A percentile compares a stretch with the other conserved stretches of the same genome.
These are phyloP conservation scores for Hybognathus amarus DNA, from an alignment of 2,797 vertebrate species.

Conservation along the genomic window DNA sequence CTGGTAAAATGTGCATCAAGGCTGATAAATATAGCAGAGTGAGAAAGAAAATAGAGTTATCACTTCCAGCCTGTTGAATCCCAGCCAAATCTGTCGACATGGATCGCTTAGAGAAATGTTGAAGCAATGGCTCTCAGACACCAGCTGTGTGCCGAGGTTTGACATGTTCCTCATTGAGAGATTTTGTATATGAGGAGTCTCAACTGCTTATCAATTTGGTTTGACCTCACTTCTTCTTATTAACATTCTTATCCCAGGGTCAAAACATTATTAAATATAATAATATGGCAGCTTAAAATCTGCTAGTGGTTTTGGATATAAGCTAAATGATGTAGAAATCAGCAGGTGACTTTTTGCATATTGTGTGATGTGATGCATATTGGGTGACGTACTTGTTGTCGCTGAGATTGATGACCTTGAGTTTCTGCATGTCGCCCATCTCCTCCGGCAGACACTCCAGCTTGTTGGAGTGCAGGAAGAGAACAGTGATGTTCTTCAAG, in stretches of 20 bases:
- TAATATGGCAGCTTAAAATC: too few relatives aligned
- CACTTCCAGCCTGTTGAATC: slow-evolving; percentile 1
- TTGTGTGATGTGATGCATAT: neutral
- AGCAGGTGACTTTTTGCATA: neutral
- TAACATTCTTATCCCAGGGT: neutral
- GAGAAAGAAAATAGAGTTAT: neutral
- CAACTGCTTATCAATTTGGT: neutral
- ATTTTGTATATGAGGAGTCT: neutral
- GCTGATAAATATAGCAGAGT: slow-evolving; percentile 8
- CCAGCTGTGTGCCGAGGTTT: neutral
- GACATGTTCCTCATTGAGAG: neutral
- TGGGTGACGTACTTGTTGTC: slow-evolving; percentile 86
- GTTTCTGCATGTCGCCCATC: slow-evolving; percentile 97
- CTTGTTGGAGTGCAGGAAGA: slow-evolving; percentile 82
- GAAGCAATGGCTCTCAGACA: slow-evolving; percentile 8
- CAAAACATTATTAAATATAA: neutral
- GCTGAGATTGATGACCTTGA: slow-evolving; percentile 97
- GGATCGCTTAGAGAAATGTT: neutral
- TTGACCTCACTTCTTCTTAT: neutral
- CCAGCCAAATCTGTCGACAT: neutral
- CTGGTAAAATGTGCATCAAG: neutral
- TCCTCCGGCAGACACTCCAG: slow-evolving; percentile 93
- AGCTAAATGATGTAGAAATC: neutral
- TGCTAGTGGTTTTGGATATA: neutral
- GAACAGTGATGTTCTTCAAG: slow-evolving; percentile 92